These are phyloP conservation scores for Drosophila azteca DNA, from an alignment of 1,140 invertebrate genomes.

Conservation along the genomic window DNA sequence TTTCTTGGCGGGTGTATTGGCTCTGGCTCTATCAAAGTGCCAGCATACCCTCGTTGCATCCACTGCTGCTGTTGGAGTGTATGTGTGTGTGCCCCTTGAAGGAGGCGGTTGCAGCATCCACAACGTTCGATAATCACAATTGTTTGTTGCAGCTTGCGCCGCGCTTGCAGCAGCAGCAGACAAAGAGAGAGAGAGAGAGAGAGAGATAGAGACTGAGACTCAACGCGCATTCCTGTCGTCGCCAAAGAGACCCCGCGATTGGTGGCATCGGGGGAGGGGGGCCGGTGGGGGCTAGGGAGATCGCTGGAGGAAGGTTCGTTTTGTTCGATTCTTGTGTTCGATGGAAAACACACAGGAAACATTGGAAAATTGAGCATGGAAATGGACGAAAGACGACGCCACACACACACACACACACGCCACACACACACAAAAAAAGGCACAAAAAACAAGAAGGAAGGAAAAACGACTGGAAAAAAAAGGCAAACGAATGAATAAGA, in stretches of 20 bases:
- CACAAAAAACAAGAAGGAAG: constrained; percentile 4
- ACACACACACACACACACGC: constrained; percentile 14
- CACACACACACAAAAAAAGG: too few species aligned
- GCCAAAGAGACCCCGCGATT: neutral
- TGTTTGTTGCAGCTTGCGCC: constrained; percentile 74
- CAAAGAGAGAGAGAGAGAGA: too few species aligned
- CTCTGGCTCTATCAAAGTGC: neutral
- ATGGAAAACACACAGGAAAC: constrained; percentile 69
- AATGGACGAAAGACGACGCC: constrained; percentile 60
- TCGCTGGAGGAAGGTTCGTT: too few species aligned
- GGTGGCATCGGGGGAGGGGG: too few species aligned
- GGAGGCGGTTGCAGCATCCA: constrained; percentile 27
- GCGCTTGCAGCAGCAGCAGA: constrained; percentile 25
- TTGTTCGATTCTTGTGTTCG: constrained; percentile 48
- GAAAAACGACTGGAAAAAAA: neutral
- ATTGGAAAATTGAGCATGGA: constrained; percentile 81
- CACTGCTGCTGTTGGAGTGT: too few species aligned
- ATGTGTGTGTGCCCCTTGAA: neutral
- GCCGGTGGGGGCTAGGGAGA: too few species aligned
- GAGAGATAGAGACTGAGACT: too few species aligned
- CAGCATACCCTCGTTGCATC: neutral
- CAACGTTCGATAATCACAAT: constrained; percentile 75
- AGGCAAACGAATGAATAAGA: constrained; percentile 47
- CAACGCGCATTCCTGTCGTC: constrained; percentile 48
- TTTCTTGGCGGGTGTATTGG: too few species aligned